phyloP scores from a whole-genome alignment of 2,888 invertebrate genomes.

The Hoplodrina blanda region DNA sequence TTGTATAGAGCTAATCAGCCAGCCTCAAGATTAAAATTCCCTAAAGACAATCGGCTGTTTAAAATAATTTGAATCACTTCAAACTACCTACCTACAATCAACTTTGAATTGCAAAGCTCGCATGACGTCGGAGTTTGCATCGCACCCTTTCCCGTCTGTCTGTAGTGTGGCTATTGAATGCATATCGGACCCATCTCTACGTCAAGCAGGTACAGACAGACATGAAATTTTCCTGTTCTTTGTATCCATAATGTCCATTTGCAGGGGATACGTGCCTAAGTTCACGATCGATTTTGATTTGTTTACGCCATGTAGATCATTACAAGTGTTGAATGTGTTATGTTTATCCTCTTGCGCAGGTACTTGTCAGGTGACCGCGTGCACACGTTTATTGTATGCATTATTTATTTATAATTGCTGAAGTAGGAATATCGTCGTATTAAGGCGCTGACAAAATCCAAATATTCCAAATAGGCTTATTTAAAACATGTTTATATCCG shows the following conservation, averaged over 20 bases:
- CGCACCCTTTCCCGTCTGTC: slow-evolving; percentile 60
- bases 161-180: slow-evolving; percentile 70
- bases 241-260: slow-evolving; percentile 75
- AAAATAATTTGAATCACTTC: neutral
- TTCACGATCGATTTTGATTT: slow-evolving; percentile 80
- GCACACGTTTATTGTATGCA: slow-evolving; percentile 56
- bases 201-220: slow-evolving; percentile 71
- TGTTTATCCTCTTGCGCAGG: slow-evolving; percentile 72
- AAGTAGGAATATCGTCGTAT: slow-evolving; percentile 4
- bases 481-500: neutral
- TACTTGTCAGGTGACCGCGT: slow-evolving; percentile 31
- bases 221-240: slow-evolving; percentile 83
- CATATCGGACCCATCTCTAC: slow-evolving; percentile 72
- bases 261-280: slow-evolving; percentile 75
- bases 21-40: neutral
- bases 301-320: slow-evolving; percentile 77
- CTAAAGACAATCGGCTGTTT: slow-evolving; percentile 3
- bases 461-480: neutral
- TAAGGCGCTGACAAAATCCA: neutral
- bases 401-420: slow-evolving; percentile 55
- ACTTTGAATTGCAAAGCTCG: slow-evolving; percentile 29
- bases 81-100: slow-evolving; percentile 16
- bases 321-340: slow-evolving; percentile 73
- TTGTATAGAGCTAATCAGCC: neutral
- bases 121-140: slow-evolving; percentile 48